Base-by-base conservation (phyloP, 2,888 invertebrate species). In the Dryobota labecula region DNA sequence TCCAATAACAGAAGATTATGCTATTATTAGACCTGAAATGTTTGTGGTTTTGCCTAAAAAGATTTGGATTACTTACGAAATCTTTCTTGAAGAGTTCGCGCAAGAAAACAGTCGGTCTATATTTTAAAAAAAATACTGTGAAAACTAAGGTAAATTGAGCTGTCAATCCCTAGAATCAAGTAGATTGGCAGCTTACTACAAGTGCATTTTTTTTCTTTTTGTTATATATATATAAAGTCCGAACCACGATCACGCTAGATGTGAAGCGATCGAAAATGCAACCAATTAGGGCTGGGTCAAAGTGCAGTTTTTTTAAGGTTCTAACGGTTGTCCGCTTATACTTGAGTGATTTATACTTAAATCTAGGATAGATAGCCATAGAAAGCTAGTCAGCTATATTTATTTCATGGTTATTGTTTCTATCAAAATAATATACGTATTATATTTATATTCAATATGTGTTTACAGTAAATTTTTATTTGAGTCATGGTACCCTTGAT, bases 181-280 rank as follows among this genome's bases (percentile, higher is more conserved):
- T 18, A n/a, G n/a, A n/a, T n/a, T n/a, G n/a, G n/a, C n/a, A n/a
- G n/a, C n/a, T n/a, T n/a, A n/a, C n/a, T n/a, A n/a, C n/a, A n/a
- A n/a, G n/a, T n/a, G n/a, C n/a, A n/a, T n/a, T n/a, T n/a, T n/a
- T n/a, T n/a, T n/a, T n/a, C n/a, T n/a, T n/a, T n/a, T n/a, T n/a
- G n/a, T n/a, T n/a, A n/a, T n/a, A n/a, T n/a, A n/a, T n/a, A n/a
- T n/a, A 78, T 72, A 69, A 18, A 79, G 72, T 56, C 61, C 63
- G 1, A 45, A n/a, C 8, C 6, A 8, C 7, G 38, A 15, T 72
- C 45, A 33, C 13, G 24, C 3, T 38, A 11, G 18, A 47, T 64
- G 30, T 24, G 38, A 62, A 63, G 27, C 64, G 36, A 67, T 70
- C 66, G 13, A 73, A 67, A 73, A 66, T 66, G 70, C 9, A 47